Conservation (phyloP, 2,113 vertebrate genomes). For the Ageneiosus marmoratus region DNA sequence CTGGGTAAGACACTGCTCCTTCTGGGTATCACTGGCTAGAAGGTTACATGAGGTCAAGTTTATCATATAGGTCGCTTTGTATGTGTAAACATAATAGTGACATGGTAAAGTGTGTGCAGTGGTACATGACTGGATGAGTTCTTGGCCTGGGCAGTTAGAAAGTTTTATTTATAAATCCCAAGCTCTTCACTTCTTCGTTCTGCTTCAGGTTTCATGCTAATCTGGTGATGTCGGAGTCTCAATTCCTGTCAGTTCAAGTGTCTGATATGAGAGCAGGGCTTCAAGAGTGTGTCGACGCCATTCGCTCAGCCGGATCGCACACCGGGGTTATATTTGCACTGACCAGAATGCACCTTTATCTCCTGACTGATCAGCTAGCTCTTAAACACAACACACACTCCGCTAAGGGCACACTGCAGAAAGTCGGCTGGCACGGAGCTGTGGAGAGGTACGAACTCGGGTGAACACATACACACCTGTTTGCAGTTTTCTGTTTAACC, state of each 20-base stretch:
- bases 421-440: constrained; percentile 79
- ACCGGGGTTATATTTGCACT: constrained; percentile 81
- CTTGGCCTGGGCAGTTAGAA: not conserved
- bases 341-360: constrained; percentile 82
- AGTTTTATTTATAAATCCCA: too few relatives aligned
- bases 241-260: constrained; percentile 73
- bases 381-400: constrained; percentile 67
- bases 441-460: constrained; percentile 78
- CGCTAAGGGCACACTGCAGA: constrained; percentile 71
- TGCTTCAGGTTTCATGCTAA: constrained; percentile 76
- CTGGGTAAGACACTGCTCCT: constrained; percentile 71
- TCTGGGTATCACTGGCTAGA: not conserved
- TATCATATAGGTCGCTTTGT: not conserved
- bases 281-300: constrained; percentile 78
- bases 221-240: constrained; percentile 78
- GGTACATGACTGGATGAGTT: not conserved
- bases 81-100: not conserved
- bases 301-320: constrained; percentile 81
- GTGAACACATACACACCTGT: not conserved
- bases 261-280: constrained; percentile 74
- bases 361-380: constrained; percentile 83
- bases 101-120: not conserved
- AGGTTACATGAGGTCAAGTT: not conserved
- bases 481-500: not conserved
- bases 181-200: constrained; percentile 19